Base-by-base conservation (phyloP, 2,888 invertebrate genomes). In the Ethmia dodecea region DNA sequence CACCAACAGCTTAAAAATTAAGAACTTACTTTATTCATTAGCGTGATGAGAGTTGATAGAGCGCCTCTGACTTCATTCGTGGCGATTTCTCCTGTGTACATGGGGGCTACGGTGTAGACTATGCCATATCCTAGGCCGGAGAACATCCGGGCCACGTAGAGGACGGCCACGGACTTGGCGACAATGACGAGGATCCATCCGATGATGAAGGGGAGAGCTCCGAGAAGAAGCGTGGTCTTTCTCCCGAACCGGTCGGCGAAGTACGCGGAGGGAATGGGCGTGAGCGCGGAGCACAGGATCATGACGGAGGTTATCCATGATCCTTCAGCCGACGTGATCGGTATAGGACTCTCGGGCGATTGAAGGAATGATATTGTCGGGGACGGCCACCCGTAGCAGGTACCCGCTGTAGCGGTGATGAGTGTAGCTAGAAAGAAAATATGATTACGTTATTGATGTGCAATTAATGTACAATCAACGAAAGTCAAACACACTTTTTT, bases 301-400 rank as follows among this genome's bases (percentile, higher is more conserved):
- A 89, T 90, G 54, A 91, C 87, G 26, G 91, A 90, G 1, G 89
- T 89, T 62, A 90, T 86, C 89, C 89, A 89, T 51, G 90, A 89
- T 47, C 88, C 87, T 55, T 89, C 77, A 40, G 81, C 81, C 13
- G 64, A 41, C 12, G 80, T 71, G 31, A 89, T 84, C 26, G 78
- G 83, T 54, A 89, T 88, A 8, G 68, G 57, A 46, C 89, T 88
- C 18, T 79, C 62, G 13, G 68, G 48, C 26, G 68, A 73, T 35
- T 75, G 60, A 2, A 90, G 76, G 55, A 80, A 76, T n/a, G 86
- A 78, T 11, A 90, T 59, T 15, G 89, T 88, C 8, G 90, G 89
- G 31, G 90, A 89, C 8, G 90, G 87, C 90, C 90, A 90, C 31
- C 89, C 89, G 61, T 86, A 86, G 67, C 86, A 83, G 61, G 86